A percentile compares a stretch with the other conserved stretches of the same genome.
phyloP scores from a whole-genome alignment of 1,140 invertebrate genomes.

The Neelides sp. region DNA sequence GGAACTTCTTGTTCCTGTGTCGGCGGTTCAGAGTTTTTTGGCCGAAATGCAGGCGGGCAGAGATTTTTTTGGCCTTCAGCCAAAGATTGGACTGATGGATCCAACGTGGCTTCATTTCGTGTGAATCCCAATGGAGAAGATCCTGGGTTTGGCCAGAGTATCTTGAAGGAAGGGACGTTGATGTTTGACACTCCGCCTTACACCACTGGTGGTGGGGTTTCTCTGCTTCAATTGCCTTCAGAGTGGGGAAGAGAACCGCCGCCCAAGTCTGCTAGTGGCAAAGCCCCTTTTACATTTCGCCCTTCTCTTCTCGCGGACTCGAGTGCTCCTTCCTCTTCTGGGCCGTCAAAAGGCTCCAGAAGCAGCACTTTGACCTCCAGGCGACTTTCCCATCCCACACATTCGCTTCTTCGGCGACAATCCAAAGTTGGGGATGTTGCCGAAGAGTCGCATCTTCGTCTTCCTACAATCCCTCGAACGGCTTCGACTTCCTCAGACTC shows the following conservation, averaged over 20 bases:
- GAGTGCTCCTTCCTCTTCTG: constrained; percentile 23
- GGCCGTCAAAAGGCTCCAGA: constrained; percentile 18
- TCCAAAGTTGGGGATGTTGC: constrained; percentile 1
- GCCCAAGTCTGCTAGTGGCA: constrained; percentile 5
- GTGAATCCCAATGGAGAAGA: constrained; percentile 52
- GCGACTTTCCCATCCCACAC: constrained; percentile 17
- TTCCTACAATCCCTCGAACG: no score
- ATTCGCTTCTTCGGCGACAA: constrained; percentile 16
- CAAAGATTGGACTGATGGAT: constrained; percentile 63
- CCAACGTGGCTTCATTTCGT: constrained; percentile 63
- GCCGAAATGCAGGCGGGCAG: constrained; percentile 68
- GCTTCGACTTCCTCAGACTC: no score
- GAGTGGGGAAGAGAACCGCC: constrained; percentile 21
- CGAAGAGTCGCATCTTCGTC: no score
- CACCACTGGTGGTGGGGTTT: constrained; percentile 52
- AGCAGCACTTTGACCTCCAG: no score
- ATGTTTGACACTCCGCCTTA: constrained; percentile 82
- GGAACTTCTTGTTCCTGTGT: constrained; percentile 67
- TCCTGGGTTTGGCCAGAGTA: constrained; percentile 82
- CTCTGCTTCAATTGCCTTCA: constrained; percentile 47
- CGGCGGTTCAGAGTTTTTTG: constrained; percentile 89
- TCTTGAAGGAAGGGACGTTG: constrained; percentile 72
- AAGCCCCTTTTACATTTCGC: constrained; percentile 23
- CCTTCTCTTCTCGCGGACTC: constrained; percentile 24
- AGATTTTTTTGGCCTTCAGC: constrained; percentile 74